Percentiles rank a stretch among this genome's conserved stretches.
Conservation (phyloP, 2,797 vertebrate species). For the Cynodonichthys magdalenae region DNA sequence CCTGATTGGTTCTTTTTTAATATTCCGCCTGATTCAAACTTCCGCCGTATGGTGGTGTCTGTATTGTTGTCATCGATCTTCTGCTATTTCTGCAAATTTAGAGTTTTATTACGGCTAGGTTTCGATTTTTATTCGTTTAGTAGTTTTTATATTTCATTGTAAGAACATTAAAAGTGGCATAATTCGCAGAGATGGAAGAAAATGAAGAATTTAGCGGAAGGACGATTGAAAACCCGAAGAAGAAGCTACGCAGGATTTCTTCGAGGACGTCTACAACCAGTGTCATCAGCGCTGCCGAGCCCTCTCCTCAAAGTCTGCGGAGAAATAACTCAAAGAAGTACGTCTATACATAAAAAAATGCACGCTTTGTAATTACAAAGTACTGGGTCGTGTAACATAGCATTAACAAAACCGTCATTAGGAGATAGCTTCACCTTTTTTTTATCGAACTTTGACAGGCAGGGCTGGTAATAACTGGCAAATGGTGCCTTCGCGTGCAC, state of each 20-base stretch:
- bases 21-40: conserved; percentile 81
- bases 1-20: conserved; percentile 73
- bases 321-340: conserved; percentile 72
- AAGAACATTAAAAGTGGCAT: neutral
- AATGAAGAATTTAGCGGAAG: conserved; percentile 49
- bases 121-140: neutral
- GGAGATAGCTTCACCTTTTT: neutral
- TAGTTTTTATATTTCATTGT: accelerated
- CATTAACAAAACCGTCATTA: neutral
- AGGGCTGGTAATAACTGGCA: conserved; percentile 31
- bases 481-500: conserved; percentile 60
- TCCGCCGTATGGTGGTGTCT: conserved; percentile 63
- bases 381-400: neutral
- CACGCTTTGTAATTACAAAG: neutral
- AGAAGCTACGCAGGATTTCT: conserved; percentile 60
- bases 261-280: conserved; percentile 65
- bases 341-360: neutral
- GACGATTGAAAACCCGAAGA: conserved; percentile 39
- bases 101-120: conserved; percentile 4
- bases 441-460: neutral
- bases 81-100: conserved; percentile 54
- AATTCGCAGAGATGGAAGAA: conserved; percentile 65
- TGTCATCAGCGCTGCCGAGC: conserved; percentile 42
- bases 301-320: conserved; percentile 53
- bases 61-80: conserved; percentile 54